Conservation (phyloP, 2,113 vertebrate species). For the Calonectris borealis region DNA sequence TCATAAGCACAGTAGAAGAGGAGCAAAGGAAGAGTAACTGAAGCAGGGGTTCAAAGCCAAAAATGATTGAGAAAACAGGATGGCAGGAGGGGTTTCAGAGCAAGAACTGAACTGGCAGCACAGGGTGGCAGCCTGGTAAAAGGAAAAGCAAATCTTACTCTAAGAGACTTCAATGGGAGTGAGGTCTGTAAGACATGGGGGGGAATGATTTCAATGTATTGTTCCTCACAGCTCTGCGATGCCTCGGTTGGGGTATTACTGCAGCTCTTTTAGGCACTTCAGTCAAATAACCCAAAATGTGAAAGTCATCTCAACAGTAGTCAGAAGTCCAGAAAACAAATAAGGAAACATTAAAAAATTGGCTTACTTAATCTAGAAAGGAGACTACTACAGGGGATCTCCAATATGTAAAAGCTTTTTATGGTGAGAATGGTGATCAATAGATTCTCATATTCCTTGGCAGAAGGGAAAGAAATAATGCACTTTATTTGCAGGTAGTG, state of each 20-base stretch:
- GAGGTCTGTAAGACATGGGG: not conserved
- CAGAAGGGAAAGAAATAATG: not conserved
- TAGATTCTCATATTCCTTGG: not conserved
- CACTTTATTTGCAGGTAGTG: not conserved
- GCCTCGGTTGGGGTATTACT: not conserved
- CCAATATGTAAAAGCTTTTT: not conserved
- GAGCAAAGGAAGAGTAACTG: not conserved
- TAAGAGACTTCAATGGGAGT: not conserved
- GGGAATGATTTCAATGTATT: not conserved
- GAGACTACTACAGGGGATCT: not conserved
- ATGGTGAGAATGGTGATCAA: not conserved
- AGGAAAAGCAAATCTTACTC: not conserved
- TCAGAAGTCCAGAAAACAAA: not conserved
- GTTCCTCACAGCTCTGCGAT: not conserved
- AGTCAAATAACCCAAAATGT: not conserved
- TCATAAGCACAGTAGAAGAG: not conserved
- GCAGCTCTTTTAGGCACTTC: not conserved
- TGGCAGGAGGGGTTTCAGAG: not conserved
- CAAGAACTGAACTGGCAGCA: not conserved
- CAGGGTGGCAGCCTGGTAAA: not conserved
- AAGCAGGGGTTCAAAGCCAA: not conserved
- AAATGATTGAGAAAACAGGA: not conserved
- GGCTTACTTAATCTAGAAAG: not conserved
- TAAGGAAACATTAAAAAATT: not conserved
- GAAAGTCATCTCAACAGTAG: not conserved